Conservation (phyloP, 64 coral and sea anemone genomes). For the Stylophora pistillata region DNA sequence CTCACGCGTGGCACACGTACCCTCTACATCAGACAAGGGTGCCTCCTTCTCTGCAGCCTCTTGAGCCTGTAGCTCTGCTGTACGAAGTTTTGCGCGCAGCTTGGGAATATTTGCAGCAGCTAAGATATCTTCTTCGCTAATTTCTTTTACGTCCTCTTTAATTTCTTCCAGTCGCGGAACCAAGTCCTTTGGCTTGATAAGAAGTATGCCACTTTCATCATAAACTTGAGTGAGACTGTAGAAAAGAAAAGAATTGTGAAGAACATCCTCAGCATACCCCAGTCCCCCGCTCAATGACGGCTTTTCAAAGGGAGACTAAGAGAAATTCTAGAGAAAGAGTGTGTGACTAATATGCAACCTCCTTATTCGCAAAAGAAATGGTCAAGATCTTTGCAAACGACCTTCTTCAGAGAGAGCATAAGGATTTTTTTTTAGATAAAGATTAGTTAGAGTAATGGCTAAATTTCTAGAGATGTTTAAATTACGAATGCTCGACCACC, state of each 20-base stretch:
- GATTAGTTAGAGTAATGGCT: no score
- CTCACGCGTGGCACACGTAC: not conserved
- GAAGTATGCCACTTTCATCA: slow-evolving; percentile 72
- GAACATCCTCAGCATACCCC: not conserved
- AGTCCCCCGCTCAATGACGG: no score
- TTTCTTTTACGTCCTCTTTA: not conserved
- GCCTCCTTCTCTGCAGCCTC: not conserved
- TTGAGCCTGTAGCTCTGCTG: slow-evolving; percentile 16
- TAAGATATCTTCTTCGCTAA: not conserved
- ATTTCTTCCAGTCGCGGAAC: slow-evolving; percentile 23
- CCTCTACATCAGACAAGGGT: not conserved
- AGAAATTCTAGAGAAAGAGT: no score
- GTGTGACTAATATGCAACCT: no score
- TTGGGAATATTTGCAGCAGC: slow-evolving; percentile 40
- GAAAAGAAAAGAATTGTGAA: not conserved
- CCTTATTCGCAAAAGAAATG: no score
- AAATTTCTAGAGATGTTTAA: no score
- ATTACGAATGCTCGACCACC: no score
- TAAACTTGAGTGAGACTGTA: slow-evolving; percentile 76
- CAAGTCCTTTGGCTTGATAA: slow-evolving; percentile 63
- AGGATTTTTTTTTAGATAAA: no score
- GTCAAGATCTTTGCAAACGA: no score
- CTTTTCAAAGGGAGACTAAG: not conserved
- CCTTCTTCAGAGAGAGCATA: no score
- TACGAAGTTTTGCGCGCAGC: slow-evolving; percentile 26